phyloP scores from a whole-genome alignment of 1,140 invertebrate genomes.

The Eueides isabella region DNA sequence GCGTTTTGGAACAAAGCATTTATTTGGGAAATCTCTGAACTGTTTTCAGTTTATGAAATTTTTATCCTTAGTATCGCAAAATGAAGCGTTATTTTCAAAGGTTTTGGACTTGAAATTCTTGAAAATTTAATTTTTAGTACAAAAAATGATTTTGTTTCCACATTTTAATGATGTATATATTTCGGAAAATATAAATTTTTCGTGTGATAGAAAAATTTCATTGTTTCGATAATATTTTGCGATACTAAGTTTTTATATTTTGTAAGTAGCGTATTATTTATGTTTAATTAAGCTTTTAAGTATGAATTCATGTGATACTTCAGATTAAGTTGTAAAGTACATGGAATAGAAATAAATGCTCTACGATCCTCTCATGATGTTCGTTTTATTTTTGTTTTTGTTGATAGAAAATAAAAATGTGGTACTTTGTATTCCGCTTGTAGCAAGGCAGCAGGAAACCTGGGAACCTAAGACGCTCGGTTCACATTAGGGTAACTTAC shows the following conservation, averaged over 20 bases:
- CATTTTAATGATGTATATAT: not conserved
- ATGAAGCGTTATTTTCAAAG: not conserved
- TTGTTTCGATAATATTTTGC: not conserved
- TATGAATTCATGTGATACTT: constrained; percentile 77
- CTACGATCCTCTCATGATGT: constrained; percentile 46
- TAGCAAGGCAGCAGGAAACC: too few relatives aligned
- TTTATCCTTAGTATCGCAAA: not conserved
- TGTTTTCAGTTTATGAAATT: constrained; percentile 53
- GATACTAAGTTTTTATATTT: constrained; percentile 34
- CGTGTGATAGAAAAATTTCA: not conserved
- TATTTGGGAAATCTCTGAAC: constrained; percentile 62
- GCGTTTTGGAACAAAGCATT: constrained; percentile 65
- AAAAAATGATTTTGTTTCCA: not conserved
- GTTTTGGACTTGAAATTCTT: not conserved
- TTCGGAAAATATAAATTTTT: not conserved
- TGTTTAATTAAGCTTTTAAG: constrained; percentile 56
- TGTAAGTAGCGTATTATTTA: constrained; percentile 58
- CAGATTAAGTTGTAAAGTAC: constrained; percentile 71
- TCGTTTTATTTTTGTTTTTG: constrained; percentile 17
- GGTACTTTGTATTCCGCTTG: too few relatives aligned
- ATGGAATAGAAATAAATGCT: constrained; percentile 62
- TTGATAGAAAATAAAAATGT: not conserved
- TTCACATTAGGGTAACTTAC: too few relatives aligned
- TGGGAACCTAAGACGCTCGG: too few relatives aligned
- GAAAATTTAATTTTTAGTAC: not conserved